These are phyloP conservation scores for Dryoscopus gambensis DNA, from an alignment of 2,113 vertebrate species.

Conservation along the genomic window DNA sequence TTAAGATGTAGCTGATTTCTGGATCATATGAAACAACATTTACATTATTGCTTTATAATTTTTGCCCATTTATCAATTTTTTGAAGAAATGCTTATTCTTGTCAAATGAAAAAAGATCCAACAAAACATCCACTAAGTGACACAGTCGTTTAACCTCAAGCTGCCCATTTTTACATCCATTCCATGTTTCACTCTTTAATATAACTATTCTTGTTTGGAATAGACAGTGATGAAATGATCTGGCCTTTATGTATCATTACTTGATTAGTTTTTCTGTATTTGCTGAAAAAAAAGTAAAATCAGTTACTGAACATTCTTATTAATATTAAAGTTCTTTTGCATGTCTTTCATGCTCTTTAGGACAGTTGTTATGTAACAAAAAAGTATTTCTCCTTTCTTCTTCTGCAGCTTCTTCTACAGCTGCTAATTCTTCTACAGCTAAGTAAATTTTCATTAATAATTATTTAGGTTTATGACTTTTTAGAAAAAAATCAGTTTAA, in stretches of 20 bases:
- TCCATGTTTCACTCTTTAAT: conserved; percentile 34
- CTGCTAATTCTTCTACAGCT: too few species aligned
- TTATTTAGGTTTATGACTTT: background rate
- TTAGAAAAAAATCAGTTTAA: background rate
- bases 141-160: conserved; percentile 27
- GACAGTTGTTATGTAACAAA: background rate
- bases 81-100: background rate
- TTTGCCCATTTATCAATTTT: background rate
- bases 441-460: background rate
- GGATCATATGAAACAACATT: background rate
- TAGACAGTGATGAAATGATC: conserved; percentile 55
- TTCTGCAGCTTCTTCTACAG: too few species aligned
- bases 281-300: conserved; percentile 40
- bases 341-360: background rate
- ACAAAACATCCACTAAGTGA: conserved; percentile 10
- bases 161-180: background rate
- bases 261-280: conserved; percentile 26
- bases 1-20: background rate
- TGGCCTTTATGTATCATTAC: conserved; percentile 49
- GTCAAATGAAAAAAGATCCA: background rate
- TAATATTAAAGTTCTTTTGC: background rate
- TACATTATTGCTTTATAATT: background rate
- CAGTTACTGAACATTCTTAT: background rate
- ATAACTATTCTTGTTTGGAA: conserved; percentile 39
- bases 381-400: background rate